Base-by-base conservation (phyloP, 2,888 invertebrate genomes). In the Mesorhabditis belari region DNA sequence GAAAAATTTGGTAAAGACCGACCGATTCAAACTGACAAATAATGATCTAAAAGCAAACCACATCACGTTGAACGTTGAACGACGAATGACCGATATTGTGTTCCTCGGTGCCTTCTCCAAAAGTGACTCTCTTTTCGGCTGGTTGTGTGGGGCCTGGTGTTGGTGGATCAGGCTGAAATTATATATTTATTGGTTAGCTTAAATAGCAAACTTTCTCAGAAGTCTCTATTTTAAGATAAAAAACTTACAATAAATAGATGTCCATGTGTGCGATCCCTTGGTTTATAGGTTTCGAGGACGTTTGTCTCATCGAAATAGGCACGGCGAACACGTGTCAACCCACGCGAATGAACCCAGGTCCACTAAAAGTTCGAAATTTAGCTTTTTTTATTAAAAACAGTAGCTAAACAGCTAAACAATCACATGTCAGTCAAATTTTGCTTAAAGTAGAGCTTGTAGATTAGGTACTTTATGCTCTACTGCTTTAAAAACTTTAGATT, bases 301-400 rank as follows among this genome's bases (percentile, higher is more conserved):
- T 73, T 73, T 3, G 63, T 60, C 52, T 69, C 71, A 60, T 76
- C 71, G 66, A 76, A 76, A 49, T 62, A 67, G 26, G 76, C 74
- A 50, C 74, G 66, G 12, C 63, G 56, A 12, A 62, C 55, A 3
- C 75, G 67, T 3, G 75, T 66, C 21, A 76, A 60, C 54, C 61
- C 67, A 35, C 60, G 59, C 5, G 66, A 66, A 56, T 71, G 66
- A 5, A 72, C 25, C 3, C 51, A 49, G 35, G 64, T 63, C 76
- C 76, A 76, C 74, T 75, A 56, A 56, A 64, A 64, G 12, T 5
- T 21, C 3, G 4, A 4, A 49, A 49, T 17, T 19, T 2, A 12
- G 6, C 17, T 2, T 23, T 2, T 17, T 23, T 12, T n/a, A 17
- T 25, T n/a, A 23, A 27, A 6, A 9, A 23, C 26, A 9, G 6